These are phyloP conservation scores for Euschistus heros DNA, from an alignment of 1,140 invertebrate genomes.

Conservation along the genomic window DNA sequence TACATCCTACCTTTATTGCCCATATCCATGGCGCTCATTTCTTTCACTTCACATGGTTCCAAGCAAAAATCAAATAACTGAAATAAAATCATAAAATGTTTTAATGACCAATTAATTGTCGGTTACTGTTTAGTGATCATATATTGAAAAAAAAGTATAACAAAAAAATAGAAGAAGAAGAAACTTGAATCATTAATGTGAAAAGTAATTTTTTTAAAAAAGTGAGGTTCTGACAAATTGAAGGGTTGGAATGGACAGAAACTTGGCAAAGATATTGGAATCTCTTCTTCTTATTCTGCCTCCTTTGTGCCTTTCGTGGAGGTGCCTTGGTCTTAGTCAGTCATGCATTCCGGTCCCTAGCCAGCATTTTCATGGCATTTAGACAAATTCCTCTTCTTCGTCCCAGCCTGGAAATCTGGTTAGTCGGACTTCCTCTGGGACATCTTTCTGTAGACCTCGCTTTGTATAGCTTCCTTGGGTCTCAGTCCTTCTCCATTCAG, in stretches of 20 bases:
- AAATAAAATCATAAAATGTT: constrained; percentile 36
- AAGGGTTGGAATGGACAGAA: too few relatives aligned
- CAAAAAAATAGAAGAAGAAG: too few relatives aligned
- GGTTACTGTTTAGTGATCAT: too few relatives aligned
- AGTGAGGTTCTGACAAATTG: too few relatives aligned
- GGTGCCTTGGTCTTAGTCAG: neutral
- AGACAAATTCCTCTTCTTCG: neutral
- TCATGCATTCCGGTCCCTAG: too few relatives aligned
- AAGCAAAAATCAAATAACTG: constrained; percentile 45
- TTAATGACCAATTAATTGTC: neutral
- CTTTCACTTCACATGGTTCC: constrained; percentile 39
- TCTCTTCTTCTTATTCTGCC: neutral
- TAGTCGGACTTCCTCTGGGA: neutral
- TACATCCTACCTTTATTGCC: constrained; percentile 41
- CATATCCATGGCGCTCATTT: constrained; percentile 40
- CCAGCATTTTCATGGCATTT: too few relatives aligned
- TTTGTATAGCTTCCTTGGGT: neutral
- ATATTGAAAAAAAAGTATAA: too few relatives aligned
- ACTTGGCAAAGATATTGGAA: too few relatives aligned
- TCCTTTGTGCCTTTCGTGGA: neutral
- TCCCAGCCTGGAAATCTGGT: too few relatives aligned
- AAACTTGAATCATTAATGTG: too few relatives aligned
- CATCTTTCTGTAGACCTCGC: too few relatives aligned
- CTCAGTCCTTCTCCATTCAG: neutral
- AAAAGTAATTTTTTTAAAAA: too few relatives aligned